phyloP scores from a whole-genome alignment of 2,113 vertebrate species.

The Scophthalmus maximus region DNA sequence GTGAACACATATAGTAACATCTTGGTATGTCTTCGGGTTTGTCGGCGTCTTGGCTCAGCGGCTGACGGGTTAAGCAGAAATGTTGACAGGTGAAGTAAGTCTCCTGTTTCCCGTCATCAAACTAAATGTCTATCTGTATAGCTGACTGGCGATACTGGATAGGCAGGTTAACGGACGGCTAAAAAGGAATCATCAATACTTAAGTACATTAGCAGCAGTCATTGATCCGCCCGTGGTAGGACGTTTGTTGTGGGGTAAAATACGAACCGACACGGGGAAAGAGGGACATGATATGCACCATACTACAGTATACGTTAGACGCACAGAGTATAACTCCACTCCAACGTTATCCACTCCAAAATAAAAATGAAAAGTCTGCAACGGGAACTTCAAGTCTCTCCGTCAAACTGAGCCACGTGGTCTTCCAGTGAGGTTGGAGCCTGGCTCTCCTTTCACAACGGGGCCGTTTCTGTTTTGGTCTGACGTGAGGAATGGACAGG shows the following conservation, averaged over 20 bases:
- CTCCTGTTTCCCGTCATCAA: not conserved
- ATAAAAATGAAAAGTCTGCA: conserved; percentile 9
- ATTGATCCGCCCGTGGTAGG: conserved; percentile 11
- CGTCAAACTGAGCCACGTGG: conserved; percentile 35
- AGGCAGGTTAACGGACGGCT: conserved; percentile 9
- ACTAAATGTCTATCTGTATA: conserved; percentile 9
- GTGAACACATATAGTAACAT: not conserved
- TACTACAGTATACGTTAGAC: too few species aligned
- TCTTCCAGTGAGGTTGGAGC: conserved; percentile 29
- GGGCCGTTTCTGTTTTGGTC: not conserved
- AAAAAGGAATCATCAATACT: conserved; percentile 20
- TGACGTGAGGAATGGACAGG: conserved; percentile 5
- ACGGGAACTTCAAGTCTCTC: conserved; percentile 19
- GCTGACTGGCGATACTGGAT: conserved; percentile 13
- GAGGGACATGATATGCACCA: not conserved
- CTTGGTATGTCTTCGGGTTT: not conserved
- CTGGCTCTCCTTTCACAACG: conserved; percentile 37
- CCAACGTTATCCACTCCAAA: not conserved
- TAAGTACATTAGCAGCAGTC: conserved; percentile 19
- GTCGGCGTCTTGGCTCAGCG: not conserved
- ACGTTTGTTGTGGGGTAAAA: not conserved
- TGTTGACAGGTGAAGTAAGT: not conserved
- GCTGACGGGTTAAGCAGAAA: not conserved
- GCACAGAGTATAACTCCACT: not conserved
- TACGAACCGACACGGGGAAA: not conserved